These are phyloP conservation scores for Denticeps clupeoides DNA, from an alignment of 2,797 vertebrate genomes.

Conservation along the genomic window DNA sequence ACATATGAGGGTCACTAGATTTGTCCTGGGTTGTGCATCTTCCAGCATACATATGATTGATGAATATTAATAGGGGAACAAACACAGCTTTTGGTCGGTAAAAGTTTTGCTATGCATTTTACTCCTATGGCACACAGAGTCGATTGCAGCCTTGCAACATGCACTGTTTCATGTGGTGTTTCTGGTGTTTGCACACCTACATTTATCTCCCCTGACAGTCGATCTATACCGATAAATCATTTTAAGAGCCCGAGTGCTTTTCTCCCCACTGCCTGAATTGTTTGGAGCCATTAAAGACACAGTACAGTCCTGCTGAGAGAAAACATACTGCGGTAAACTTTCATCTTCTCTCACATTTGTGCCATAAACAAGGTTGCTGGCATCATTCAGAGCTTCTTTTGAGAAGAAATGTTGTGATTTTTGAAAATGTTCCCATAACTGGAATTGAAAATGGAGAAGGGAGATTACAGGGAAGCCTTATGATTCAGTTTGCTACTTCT, in stretches of 20 bases:
- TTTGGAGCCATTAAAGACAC: slow-evolving; percentile 23
- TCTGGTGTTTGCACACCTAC: slow-evolving; percentile 19
- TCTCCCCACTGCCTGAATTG: slow-evolving; percentile 17
- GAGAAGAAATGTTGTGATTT: no score
- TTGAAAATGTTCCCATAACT: no score
- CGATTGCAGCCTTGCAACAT: background rate
- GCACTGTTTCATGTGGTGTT: slow-evolving; percentile 20
- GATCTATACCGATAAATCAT: slow-evolving; percentile 37
- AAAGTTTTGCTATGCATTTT: no score
- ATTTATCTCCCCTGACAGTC: slow-evolving; percentile 35
- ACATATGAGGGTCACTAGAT: no score
- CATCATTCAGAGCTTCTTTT: background rate
- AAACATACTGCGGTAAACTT: background rate
- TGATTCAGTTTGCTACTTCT: no score
- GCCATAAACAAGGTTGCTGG: background rate
- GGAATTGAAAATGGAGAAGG: no score
- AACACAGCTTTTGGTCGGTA: no score
- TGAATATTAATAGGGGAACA: no score
- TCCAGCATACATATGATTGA: no score
- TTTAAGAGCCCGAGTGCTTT: slow-evolving; percentile 18
- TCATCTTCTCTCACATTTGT: background rate
- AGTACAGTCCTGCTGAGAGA: background rate
- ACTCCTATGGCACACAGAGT: background rate
- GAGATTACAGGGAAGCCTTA: no score
- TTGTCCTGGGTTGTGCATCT: no score